These are phyloP conservation scores for Oreortyx pictus DNA, from an alignment of 2,797 vertebrate species.

Conservation along the genomic window DNA sequence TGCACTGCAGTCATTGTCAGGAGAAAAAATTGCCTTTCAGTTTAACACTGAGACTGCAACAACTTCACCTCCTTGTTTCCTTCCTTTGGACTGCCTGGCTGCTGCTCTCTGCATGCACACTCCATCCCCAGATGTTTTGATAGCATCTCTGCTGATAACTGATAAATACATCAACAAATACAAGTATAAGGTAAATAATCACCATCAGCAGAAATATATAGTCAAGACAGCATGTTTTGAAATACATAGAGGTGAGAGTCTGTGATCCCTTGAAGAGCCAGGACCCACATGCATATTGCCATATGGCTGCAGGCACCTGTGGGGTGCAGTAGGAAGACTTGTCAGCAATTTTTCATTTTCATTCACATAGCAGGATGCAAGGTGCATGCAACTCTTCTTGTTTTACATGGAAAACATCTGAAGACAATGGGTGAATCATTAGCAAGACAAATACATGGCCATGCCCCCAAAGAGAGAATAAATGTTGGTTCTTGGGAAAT, in stretches of 20 bases:
- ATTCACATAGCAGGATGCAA: slow-evolving; percentile 2
- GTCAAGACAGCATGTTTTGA: slow-evolving; percentile 6
- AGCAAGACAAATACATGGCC: neutral
- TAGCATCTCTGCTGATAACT: slow-evolving; percentile 50
- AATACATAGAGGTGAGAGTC: slow-evolving; percentile 32
- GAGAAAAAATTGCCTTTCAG: neutral
- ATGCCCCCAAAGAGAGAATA: neutral
- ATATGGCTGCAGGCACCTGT: slow-evolving; percentile 44
- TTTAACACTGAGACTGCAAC: neutral
- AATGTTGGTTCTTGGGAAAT: neutral
- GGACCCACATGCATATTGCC: neutral
- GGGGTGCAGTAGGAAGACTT: neutral
- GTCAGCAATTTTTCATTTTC: slow-evolving; percentile 57
- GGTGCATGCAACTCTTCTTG: neutral
- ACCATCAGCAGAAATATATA: slow-evolving; percentile 52
- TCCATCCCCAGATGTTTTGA: slow-evolving; percentile 49
- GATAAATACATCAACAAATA: slow-evolving; percentile 34
- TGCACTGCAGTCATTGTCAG: neutral
- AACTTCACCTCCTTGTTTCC: neutral
- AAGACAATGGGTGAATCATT: slow-evolving; percentile 27
- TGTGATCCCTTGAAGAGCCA: slow-evolving; percentile 33
- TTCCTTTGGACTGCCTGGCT: neutral
- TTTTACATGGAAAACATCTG: slow-evolving; percentile 34
- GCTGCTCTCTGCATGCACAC: neutral
- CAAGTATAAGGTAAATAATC: slow-evolving; percentile 69